Conservation (phyloP, 2,797 vertebrate species). For the Centropyge bicolor region DNA sequence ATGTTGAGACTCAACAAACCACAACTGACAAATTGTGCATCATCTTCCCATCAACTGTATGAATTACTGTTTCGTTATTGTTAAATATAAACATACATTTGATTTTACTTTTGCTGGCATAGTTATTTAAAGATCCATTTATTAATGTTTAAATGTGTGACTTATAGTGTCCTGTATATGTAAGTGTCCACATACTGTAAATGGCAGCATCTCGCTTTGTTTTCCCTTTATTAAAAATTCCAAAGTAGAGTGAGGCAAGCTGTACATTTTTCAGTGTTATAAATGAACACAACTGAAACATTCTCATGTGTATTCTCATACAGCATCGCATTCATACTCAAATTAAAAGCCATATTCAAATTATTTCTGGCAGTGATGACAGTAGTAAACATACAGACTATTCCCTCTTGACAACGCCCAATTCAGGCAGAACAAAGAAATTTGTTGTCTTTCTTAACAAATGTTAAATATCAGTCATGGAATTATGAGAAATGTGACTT, state of each 20-base stretch:
- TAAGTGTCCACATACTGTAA: neutral
- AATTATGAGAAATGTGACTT: neutral
- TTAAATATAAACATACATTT: too few species aligned
- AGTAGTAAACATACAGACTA: neutral
- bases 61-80: too few species aligned
- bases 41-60: too few species aligned
- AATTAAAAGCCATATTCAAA: conserved; percentile 13
- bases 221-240: conserved; percentile 44
- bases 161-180: neutral
- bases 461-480: neutral
- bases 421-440: neutral
- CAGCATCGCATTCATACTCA: conserved; percentile 1
- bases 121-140: too few species aligned
- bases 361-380: neutral
- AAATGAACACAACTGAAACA: conserved; percentile 26
- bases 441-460: neutral
- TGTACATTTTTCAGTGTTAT: neutral
- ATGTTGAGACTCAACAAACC: too few species aligned
- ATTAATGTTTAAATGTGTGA: neutral
- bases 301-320: neutral
- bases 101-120: too few species aligned
- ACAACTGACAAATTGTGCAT: too few species aligned
- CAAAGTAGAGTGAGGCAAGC: neutral
- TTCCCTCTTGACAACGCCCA: neutral
- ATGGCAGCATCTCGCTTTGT: neutral